Percentiles rank a stretch among this genome's conserved stretches.
phyloP scores from a whole-genome alignment of 2,888 invertebrate genomes.

The Polietes domitor region DNA sequence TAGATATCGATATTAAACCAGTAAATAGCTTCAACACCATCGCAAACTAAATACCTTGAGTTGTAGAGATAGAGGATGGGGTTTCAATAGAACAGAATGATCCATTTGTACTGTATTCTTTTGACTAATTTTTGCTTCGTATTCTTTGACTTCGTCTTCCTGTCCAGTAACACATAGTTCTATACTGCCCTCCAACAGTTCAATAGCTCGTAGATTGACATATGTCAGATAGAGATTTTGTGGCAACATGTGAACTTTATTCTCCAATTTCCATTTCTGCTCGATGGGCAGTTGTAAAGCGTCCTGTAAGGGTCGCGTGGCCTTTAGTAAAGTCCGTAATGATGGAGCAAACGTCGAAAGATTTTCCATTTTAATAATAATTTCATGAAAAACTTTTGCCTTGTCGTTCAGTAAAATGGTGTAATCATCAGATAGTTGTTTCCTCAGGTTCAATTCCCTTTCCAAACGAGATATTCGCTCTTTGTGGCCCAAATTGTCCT shows the following conservation, averaged over 20 bases:
- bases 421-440: conserved; percentile 89
- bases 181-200: conserved; percentile 81
- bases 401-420: conserved; percentile 89
- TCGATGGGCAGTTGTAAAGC: conserved; percentile 91
- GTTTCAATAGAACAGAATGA: conserved; percentile 35
- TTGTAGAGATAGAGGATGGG: conserved; percentile 57
- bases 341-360: conserved; percentile 92
- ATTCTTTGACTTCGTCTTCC: conserved; percentile 51
- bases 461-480: conserved; percentile 92
- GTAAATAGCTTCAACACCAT: background rate
- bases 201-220: conserved; percentile 86
- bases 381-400: conserved; percentile 88
- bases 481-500: conserved; percentile 84
- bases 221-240: conserved; percentile 92
- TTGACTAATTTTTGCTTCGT: conserved; percentile 44
- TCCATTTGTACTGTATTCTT: conserved; percentile 18
- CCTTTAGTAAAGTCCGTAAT: conserved; percentile 86
- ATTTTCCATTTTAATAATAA: conserved; percentile 88
- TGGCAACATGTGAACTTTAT: conserved; percentile 88
- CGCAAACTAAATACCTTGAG: conserved; percentile 61
- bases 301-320: conserved; percentile 94
- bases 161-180: conserved; percentile 48
- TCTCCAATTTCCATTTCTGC: conserved; percentile 89
- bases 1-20: background rate
- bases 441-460: conserved; percentile 94